phyloP scores from a whole-genome alignment of 2,888 invertebrate genomes.

The Ormyrus nitidulus region DNA sequence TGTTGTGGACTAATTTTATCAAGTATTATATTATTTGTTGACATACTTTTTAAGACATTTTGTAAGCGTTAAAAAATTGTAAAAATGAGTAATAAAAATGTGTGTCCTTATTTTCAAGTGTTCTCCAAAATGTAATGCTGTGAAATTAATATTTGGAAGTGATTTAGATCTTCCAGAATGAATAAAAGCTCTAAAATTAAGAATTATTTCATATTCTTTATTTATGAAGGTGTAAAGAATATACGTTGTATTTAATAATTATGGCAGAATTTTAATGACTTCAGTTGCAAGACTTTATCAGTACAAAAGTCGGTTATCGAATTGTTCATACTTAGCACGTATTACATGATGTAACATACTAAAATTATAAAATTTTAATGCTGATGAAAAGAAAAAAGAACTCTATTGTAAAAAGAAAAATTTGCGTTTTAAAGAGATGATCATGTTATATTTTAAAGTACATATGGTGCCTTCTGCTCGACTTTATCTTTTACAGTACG shows the following conservation, averaged over 20 bases:
- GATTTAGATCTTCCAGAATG: no score
- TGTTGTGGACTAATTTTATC: no score
- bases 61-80: no score
- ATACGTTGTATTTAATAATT: constrained; percentile 71
- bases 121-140: no score
- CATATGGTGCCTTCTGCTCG: constrained; percentile 56
- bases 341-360: no score
- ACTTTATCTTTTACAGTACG: constrained; percentile 38
- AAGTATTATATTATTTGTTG: no score
- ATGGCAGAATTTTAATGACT: constrained; percentile 72
- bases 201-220: constrained; percentile 62
- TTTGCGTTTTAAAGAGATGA: constrained; percentile 46
- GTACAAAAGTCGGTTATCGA: constrained; percentile 67
- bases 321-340: constrained; percentile 31
- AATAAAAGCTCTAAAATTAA: constrained; percentile 12
- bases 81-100: no score
- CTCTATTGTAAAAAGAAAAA: constrained; percentile 27
- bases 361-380: neutral
- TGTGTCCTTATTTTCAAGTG: no score
- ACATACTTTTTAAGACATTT: no score
- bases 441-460: constrained; percentile 53
- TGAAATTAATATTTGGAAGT: no score
- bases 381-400: neutral
- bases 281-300: constrained; percentile 70
- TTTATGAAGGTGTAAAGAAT: constrained; percentile 73